These are phyloP conservation scores for Drosophila anomalata DNA, from an alignment of 2,888 invertebrate genomes.

Conservation along the genomic window DNA sequence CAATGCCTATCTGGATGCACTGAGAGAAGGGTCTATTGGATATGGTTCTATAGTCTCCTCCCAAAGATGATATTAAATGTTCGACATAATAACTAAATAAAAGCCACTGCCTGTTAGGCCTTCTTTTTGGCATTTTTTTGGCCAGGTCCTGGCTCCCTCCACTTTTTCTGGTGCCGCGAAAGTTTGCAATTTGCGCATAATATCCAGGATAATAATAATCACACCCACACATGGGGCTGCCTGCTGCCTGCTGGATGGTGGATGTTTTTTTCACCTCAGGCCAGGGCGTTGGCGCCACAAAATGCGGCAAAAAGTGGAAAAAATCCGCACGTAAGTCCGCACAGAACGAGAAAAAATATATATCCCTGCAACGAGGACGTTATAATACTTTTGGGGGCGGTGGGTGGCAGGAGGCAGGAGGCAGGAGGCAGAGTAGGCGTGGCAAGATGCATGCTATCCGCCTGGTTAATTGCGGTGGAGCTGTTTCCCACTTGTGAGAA, in stretches of 20 bases:
- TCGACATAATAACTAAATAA: too few species aligned
- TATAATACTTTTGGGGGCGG: conserved; percentile 38
- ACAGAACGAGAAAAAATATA: conserved; percentile 19
- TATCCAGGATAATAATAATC: conserved; percentile 78
- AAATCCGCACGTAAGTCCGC: conserved; percentile 11
- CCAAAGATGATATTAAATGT: too few species aligned
- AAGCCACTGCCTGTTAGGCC: too few species aligned
- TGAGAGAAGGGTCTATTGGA: background rate
- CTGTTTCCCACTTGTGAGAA: conserved; percentile 80
- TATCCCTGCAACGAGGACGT: conserved; percentile 7
- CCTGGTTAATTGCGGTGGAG: conserved; percentile 75
- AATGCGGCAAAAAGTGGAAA: conserved; percentile 54
- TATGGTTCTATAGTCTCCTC: background rate
- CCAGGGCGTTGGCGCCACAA: conserved; percentile 72
- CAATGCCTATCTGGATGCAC: background rate
- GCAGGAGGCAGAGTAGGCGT: conserved; percentile 15
- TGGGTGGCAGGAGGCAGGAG: conserved; percentile 15
- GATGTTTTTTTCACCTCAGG: conserved; percentile 43
- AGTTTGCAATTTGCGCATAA: conserved; percentile 81
- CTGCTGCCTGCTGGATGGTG: background rate
- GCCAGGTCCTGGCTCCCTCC: conserved; percentile 2
- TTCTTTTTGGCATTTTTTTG: background rate
- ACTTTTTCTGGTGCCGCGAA: conserved; percentile 55
- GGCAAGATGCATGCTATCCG: conserved; percentile 49
- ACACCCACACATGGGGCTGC: conserved; percentile 43